Conservation (phyloP, 2,888 invertebrate species). For the Lochmaea capreae region DNA sequence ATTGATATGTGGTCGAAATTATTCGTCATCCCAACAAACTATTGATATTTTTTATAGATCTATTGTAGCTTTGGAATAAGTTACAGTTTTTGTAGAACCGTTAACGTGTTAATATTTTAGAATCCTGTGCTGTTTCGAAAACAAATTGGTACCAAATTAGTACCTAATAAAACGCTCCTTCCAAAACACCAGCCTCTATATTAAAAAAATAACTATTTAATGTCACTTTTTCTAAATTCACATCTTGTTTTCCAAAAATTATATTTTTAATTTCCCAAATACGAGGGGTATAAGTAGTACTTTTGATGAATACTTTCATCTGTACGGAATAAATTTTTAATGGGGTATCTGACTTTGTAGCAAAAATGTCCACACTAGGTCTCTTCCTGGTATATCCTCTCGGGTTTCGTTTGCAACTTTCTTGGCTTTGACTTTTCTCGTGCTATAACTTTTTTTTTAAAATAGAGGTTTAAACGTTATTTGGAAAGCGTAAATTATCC, state of each 20-base stretch:
- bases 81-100: not conserved
- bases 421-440: no score
- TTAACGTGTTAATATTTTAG: slow-evolving; percentile 2
- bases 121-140: not conserved
- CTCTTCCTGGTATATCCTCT: no score
- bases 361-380: no score
- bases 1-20: not conserved
- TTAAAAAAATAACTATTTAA: not conserved
- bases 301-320: no score
- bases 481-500: not conserved
- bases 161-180: not conserved
- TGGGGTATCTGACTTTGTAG: no score
- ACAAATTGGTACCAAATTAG: not conserved
- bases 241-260: no score
- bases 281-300: no score
- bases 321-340: no score
- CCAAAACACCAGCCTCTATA: not conserved
- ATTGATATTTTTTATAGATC: slow-evolving; percentile 2
- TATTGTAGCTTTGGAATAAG: not conserved
- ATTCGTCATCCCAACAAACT: not conserved
- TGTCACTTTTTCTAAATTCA: no score
- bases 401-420: no score
- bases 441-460: not conserved
- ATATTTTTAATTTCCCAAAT: no score
- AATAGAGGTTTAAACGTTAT: not conserved